Evolutionary conservation across 2,113 vertebrate species (phyloP), one percentile per base, ranked within the genome.

Genomic region (Megaleporinus macrocephalus): DNA sequence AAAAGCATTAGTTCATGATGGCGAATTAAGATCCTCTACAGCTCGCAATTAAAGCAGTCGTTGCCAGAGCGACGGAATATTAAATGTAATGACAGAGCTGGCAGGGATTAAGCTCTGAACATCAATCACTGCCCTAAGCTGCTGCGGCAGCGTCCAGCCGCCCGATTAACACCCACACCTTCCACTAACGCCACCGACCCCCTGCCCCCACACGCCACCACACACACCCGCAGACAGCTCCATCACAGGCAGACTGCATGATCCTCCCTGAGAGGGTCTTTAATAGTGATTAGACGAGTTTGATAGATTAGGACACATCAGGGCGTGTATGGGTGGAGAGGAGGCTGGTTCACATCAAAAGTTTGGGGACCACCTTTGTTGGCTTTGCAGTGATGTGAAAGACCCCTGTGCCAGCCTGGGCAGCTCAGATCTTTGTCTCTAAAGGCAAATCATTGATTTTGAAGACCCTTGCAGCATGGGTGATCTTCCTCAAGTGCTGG

Each of bases 101-200:
- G 65, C 68, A 68, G 11, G 55, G 81, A 87, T 88, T 87, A 87
- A 82, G 86, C 2, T 80, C 76, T 73, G 83, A 87, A 80, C 76
- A 87, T 86, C 70, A 79, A 85, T 84, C 55, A 73, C 70, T 76
- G 57, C 73, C 80, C 87, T 88, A 88, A 91, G 90, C 87, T 88
- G 81, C 0, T 65, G 20, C 90, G 84, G 87, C 74, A 57, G 18
- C 33, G 36, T 10, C 33, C 59, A 18, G 76, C 59, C 55, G n/a
- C 24, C 62, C 68, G 33, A 82, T 53, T 6, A 73, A 73, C 81
- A 85, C 76, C 24, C 81, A 73, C 88, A 90, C 89, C 80, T 89
- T 84, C 88, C 88, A 90, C 80, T 86, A 47, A 74, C 27, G 2
- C 61, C 72, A 44, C 51, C 27, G 29, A 72, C 70, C 81, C 70